Evolutionary conservation across 2,113 vertebrate genomes (phyloP).

Genomic region (Uria aalge): DNA sequence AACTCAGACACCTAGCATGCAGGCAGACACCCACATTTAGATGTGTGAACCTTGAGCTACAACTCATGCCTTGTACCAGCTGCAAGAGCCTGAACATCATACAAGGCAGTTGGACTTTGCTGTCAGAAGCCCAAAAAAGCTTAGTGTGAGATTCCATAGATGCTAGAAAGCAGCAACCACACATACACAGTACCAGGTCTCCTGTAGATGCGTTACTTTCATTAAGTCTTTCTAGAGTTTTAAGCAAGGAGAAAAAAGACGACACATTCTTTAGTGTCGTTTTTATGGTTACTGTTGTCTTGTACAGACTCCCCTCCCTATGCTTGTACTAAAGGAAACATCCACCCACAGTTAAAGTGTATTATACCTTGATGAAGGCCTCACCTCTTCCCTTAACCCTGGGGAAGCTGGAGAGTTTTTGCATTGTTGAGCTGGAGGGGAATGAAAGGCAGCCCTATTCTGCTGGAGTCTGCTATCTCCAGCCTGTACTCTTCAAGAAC

Average conservation of each 20-base stretch:
- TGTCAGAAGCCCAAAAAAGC: not conserved
- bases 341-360: not conserved
- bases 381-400: slow-evolving; percentile 48
- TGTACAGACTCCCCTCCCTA: not conserved
- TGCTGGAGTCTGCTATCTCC: not conserved
- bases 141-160: not conserved
- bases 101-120: not conserved
- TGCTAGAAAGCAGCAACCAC: not conserved
- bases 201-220: not conserved
- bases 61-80: not conserved
- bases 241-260: not conserved
- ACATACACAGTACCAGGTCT: not conserved
- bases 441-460: not conserved
- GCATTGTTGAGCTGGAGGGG: not conserved
- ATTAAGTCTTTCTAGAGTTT: not conserved
- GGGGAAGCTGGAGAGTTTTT: not conserved
- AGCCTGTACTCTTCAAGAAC: not conserved
- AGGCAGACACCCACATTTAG: not conserved
- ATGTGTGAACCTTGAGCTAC: not conserved
- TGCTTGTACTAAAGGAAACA: slow-evolving; percentile 24
- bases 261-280: not conserved
- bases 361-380: not conserved
- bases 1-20: not conserved
- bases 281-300: slow-evolving; percentile 10
- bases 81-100: not conserved